Conservation (phyloP, 2,888 invertebrate genomes). For the Spodoptera exigua region DNA sequence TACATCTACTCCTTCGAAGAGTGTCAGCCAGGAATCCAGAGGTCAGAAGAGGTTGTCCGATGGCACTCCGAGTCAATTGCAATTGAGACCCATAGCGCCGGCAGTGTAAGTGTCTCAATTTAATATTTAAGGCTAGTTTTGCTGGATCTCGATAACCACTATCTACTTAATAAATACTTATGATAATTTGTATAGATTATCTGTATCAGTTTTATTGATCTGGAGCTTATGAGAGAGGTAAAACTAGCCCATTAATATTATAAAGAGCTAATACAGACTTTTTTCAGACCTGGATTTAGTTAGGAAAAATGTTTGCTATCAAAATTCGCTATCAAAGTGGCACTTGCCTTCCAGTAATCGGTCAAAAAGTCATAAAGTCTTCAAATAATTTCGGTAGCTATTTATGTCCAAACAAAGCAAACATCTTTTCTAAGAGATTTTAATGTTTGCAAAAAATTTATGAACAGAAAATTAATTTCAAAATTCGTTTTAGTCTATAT, state of each 20-base stretch:
- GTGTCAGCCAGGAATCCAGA: slow-evolving; percentile 74
- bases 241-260: not conserved
- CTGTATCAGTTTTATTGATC: no score
- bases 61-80: slow-evolving; percentile 83
- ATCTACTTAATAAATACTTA: no score
- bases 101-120: slow-evolving; percentile 78
- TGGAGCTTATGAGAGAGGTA: no score
- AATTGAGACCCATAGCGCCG: slow-evolving; percentile 84
- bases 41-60: slow-evolving; percentile 85
- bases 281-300: slow-evolving; percentile 27
- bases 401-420: slow-evolving; percentile 3
- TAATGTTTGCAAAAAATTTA: slow-evolving; percentile 22
- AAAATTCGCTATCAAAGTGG: no score
- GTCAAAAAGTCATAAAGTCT: no score
- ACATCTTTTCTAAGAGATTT: slow-evolving; percentile 23
- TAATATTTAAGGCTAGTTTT: no score
- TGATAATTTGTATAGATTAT: no score
- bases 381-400: no score
- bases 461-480: not conserved
- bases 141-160: no score
- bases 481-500: not conserved
- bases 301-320: slow-evolving; percentile 28
- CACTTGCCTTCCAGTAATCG: no score
- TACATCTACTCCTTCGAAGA: slow-evolving; percentile 76
- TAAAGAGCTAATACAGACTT: not conserved